Evolutionary conservation across 2,888 invertebrate species (phyloP).

Genomic region (Brenthis daphne): DNA sequence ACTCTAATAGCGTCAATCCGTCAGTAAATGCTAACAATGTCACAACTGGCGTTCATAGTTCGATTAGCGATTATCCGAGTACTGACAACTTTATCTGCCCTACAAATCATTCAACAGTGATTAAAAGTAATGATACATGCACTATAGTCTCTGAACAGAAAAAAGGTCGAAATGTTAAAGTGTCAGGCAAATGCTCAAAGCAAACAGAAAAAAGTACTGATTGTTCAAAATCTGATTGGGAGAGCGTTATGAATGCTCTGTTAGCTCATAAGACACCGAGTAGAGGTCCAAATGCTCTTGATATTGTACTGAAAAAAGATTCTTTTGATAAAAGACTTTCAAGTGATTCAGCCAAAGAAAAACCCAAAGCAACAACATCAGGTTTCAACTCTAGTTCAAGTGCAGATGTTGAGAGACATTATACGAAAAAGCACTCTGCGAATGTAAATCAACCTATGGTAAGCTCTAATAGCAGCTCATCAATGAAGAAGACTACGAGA

Average conservation of each 20-base stretch:
- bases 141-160: constrained; percentile 20
- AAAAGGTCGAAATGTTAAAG: constrained; percentile 31
- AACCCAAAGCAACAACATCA: constrained; percentile 41
- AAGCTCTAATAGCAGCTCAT: neutral
- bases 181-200: constrained; percentile 22
- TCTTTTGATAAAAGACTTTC: constrained; percentile 46
- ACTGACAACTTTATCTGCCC: neutral
- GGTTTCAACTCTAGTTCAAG: constrained; percentile 14
- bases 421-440: constrained; percentile 5
- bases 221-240: constrained; percentile 55
- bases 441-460: neutral
- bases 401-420: constrained; percentile 9
- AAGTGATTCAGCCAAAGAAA: constrained; percentile 43
- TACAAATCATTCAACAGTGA: constrained; percentile 13
- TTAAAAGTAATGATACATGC: constrained; percentile 15
- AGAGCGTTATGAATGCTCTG: constrained; percentile 65
- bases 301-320: constrained; percentile 59
- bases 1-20: neutral
- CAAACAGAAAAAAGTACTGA: constrained; percentile 20
- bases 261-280: constrained; percentile 67
- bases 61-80: neutral
- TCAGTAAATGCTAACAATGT: constrained; percentile 4
- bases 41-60: neutral
- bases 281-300: constrained; percentile 64
- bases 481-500: neutral